These are phyloP conservation scores for Drosophila mimica DNA, from an alignment of 2,888 invertebrate species.

Conservation along the genomic window DNA sequence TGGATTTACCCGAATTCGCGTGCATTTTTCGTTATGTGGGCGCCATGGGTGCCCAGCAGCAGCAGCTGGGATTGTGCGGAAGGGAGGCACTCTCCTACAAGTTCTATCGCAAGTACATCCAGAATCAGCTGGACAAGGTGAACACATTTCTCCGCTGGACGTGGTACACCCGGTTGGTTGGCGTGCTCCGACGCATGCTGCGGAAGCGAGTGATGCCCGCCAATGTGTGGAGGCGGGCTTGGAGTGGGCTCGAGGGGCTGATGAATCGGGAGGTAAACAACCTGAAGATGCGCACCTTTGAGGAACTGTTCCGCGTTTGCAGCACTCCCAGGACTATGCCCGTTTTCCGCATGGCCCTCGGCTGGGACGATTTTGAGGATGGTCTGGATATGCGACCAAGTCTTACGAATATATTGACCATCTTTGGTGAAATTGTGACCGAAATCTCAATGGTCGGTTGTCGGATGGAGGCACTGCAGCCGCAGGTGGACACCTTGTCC, in stretches of 20 bases:
- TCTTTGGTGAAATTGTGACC: slow-evolving; percentile 87
- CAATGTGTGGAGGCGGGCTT: slow-evolving; percentile 79
- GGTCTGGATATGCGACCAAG: slow-evolving; percentile 87
- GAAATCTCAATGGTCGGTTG: slow-evolving; percentile 87
- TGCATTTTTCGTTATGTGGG: slow-evolving; percentile 79
- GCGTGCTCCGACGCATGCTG: slow-evolving; percentile 79
- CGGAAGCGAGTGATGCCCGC: slow-evolving; percentile 77
- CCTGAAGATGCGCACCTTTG: slow-evolving; percentile 89
- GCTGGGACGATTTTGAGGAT: slow-evolving; percentile 64
- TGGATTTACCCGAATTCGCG: slow-evolving; percentile 84
- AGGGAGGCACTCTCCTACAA: slow-evolving; percentile 71
- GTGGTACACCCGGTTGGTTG: slow-evolving; percentile 85
- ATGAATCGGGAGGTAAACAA: slow-evolving; percentile 88
- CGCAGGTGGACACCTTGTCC: slow-evolving; percentile 82
- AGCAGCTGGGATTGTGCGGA: slow-evolving; percentile 74
- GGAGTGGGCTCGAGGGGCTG: slow-evolving; percentile 85
- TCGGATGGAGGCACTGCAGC: slow-evolving; percentile 87
- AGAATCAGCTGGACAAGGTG: slow-evolving; percentile 81
- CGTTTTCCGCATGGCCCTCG: slow-evolving; percentile 87
- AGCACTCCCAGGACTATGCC: slow-evolving; percentile 87
- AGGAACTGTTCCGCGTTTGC: slow-evolving; percentile 87
- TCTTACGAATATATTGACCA: slow-evolving; percentile 86
- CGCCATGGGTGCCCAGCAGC: slow-evolving; percentile 60
- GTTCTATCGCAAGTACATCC: slow-evolving; percentile 75
- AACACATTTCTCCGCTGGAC: slow-evolving; percentile 83